Evolutionary conservation across 2,113 vertebrate species (phyloP).

Genomic region (Chionis minor): DNA sequence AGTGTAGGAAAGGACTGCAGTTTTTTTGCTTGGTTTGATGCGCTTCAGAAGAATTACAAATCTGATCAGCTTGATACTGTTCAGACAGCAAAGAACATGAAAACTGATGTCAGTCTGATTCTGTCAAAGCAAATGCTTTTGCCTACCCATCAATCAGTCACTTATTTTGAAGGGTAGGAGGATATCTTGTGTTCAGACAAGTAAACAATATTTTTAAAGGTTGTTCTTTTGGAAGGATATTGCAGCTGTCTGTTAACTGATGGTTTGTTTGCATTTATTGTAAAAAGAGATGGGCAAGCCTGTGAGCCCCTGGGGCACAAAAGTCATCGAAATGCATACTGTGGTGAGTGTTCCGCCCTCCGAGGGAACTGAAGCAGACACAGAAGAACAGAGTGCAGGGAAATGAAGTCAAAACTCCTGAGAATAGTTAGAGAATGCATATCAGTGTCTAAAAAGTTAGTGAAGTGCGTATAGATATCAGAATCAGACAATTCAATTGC

Average conservation of each 20-base stretch:
- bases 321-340: not conserved
- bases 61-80: constrained; percentile 11
- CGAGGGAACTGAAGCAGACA: not conserved
- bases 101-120: constrained; percentile 41
- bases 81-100: constrained; percentile 55
- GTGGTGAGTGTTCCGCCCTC: not conserved
- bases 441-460: not conserved
- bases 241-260: constrained; percentile 14
- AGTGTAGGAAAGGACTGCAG: not conserved
- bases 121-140: constrained; percentile 46
- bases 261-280: constrained; percentile 10
- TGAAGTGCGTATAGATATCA: not conserved
- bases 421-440: not conserved
- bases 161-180: constrained; percentile 19
- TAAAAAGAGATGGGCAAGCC: not conserved
- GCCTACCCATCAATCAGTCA: constrained; percentile 30
- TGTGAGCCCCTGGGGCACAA: not conserved
- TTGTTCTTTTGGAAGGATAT: not conserved
- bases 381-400: not conserved
- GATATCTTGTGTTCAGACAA: constrained; percentile 30
- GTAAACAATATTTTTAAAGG: constrained; percentile 23
- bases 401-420: not conserved
- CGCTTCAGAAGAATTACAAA: constrained; percentile 30
- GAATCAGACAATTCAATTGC: not conserved
- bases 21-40: constrained; percentile 20